Evolutionary conservation across 2,797 vertebrate species (phyloP), one percentile per base, ranked within the genome.

Genomic region (Dendrocincla tyrannina): DNA sequence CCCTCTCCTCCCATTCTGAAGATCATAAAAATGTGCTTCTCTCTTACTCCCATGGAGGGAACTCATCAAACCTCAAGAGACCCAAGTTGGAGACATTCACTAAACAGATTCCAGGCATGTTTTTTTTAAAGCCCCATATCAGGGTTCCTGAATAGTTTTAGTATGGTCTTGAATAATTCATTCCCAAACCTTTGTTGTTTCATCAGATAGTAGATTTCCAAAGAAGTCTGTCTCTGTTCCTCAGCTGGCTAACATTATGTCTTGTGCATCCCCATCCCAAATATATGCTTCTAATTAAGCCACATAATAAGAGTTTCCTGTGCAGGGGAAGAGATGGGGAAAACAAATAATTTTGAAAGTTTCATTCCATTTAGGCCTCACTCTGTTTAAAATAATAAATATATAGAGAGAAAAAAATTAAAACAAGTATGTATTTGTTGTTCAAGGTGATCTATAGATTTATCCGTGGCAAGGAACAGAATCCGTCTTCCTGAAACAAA

Each of bases 131-230:
- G 53, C 5, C n/a, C 62, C 30, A 5, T 96, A 92, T 95, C 92
- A 94, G 17, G 67, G 85, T 77, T 95, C 73, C 89, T 91, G 93
- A 96, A 91, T 59, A 87, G 35, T 96, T 91, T 94, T 72, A 94
- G 32, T 18, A n/a, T 47, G 56, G 52, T 69, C 95, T 90, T 96
- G 97, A 97, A 97, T 96, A 97, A 98, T 97, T 97, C 86, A 97
- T 97, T 95, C 74, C 42, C 77, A 89, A 79, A 95, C 80, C 76
- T 93, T 92, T 97, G 91, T 94, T 97, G 75, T 88, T 95, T 92
- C 83, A 94, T 92, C 91, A 84, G 88, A 97, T 97, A 95, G 87
- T 44, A 94, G 88, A 60, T 81, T 84, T 73, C 87, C 93, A 94
- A 95, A 97, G 95, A 96, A 90, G 53, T 22, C 83, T 96, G 81